Evolutionary conservation across 92 coral and sea anemone species (phyloP).

Genomic region (Porites rus): DNA sequence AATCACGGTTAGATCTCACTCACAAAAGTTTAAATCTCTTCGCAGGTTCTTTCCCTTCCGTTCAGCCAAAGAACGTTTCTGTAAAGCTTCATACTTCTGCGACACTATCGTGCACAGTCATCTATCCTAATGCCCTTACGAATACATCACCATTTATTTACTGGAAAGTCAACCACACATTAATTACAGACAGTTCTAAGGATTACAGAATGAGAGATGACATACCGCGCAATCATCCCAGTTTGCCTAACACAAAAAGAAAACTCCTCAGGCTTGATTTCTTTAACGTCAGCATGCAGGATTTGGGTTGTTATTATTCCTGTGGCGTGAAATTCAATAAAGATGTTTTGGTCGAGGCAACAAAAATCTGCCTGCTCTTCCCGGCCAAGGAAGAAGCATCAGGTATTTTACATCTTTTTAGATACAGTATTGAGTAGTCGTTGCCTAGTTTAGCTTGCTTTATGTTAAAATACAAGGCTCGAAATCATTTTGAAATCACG

Average conservation of each 20-base stretch:
- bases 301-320: conserved; percentile 22
- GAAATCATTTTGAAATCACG: too few species aligned
- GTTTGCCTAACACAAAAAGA: not conserved
- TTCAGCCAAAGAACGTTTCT: not conserved
- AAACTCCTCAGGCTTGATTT: not conserved
- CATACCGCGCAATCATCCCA: not conserved
- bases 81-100: not conserved
- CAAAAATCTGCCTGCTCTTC: not conserved
- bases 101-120: not conserved
- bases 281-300: conserved; percentile 4
- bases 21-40: not conserved
- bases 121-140: not conserved
- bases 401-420: too few species aligned
- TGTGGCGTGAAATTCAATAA: conserved; percentile 10
- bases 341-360: not conserved
- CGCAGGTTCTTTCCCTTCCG: conserved; percentile 2
- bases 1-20: too few species aligned
- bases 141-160: not conserved
- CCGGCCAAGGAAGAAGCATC: not conserved
- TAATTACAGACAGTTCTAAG: not conserved
- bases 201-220: not conserved
- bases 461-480: too few species aligned
- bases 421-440: too few species aligned
- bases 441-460: too few species aligned
- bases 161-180: conserved; percentile 16